Conservation (phyloP, 1,140 invertebrate genomes). For the Pseudomyrmex cubaensis region DNA sequence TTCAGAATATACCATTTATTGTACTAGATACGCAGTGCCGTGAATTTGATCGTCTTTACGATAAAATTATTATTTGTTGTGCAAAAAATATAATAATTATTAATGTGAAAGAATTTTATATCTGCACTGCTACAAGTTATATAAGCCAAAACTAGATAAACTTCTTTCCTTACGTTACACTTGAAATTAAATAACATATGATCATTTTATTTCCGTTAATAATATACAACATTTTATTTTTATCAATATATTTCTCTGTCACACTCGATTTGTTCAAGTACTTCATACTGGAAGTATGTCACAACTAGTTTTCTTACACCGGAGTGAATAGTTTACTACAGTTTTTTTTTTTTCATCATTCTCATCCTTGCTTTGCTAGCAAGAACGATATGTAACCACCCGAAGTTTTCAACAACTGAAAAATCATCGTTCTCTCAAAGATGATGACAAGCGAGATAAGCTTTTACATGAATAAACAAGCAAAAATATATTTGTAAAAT, state of each 20-base stretch:
- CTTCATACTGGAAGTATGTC: not conserved
- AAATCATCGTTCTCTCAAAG: not conserved
- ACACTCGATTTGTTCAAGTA: not conserved
- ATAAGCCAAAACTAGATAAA: not conserved
- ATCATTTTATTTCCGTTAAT: slow-evolving; percentile 8
- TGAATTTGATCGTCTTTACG: too few relatives aligned
- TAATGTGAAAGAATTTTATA: too few relatives aligned
- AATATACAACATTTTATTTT: not conserved
- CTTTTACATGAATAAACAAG: too few relatives aligned
- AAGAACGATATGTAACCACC: slow-evolving; percentile 41
- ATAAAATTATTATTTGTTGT: too few relatives aligned
- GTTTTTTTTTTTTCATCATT: not conserved
- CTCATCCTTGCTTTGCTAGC: slow-evolving; percentile 10
- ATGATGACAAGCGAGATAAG: too few relatives aligned
- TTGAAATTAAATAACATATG: not conserved
- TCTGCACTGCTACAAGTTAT: too few relatives aligned
- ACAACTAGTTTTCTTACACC: not conserved
- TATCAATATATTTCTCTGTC: not conserved
- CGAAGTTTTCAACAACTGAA: slow-evolving; percentile 28
- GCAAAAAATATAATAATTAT: too few relatives aligned
- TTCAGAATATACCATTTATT: too few relatives aligned
- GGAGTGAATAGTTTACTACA: not conserved
- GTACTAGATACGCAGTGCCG: too few relatives aligned
- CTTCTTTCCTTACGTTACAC: not conserved
- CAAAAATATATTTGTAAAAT: not conserved